A percentile compares a stretch with the other conserved stretches of the same genome.
These are phyloP conservation scores for Cyanoliseus patagonus DNA, from an alignment of 2,113 vertebrate genomes.

Conservation along the genomic window DNA sequence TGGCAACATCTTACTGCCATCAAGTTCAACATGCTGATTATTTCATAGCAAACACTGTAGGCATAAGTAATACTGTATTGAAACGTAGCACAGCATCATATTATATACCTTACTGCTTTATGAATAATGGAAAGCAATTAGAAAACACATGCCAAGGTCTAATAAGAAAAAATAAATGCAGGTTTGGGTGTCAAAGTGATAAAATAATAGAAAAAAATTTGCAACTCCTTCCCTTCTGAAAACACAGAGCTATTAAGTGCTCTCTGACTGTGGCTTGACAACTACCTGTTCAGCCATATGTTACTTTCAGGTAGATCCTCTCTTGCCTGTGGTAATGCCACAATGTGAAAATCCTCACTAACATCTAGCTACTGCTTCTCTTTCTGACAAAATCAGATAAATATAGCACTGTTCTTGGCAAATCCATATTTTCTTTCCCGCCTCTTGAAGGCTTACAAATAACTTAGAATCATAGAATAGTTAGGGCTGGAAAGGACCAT, in stretches of 20 bases:
- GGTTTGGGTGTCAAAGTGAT: not conserved
- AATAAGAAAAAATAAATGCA: not conserved
- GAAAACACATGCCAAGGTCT: not conserved
- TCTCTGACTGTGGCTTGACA: not conserved
- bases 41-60: accelerated
- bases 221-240: not conserved
- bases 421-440: accelerated
- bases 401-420: accelerated
- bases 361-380: not conserved
- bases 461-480: too few relatives aligned
- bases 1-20: not conserved
- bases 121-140: not conserved
- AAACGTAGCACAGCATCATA: not conserved
- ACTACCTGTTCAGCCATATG: accelerated
- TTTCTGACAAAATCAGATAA: not conserved
- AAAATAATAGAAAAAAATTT: not conserved
- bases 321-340: not conserved
- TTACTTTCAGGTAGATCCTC: accelerated
- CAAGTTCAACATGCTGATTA: accelerated
- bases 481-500: too few relatives aligned
- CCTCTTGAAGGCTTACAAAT: not conserved
- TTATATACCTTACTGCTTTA: not conserved
- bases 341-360: not conserved
- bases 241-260: accelerated
- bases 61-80: accelerated